Base-by-base conservation (phyloP, 2,888 invertebrate genomes). In the Lepetodrilus schrolli region DNA sequence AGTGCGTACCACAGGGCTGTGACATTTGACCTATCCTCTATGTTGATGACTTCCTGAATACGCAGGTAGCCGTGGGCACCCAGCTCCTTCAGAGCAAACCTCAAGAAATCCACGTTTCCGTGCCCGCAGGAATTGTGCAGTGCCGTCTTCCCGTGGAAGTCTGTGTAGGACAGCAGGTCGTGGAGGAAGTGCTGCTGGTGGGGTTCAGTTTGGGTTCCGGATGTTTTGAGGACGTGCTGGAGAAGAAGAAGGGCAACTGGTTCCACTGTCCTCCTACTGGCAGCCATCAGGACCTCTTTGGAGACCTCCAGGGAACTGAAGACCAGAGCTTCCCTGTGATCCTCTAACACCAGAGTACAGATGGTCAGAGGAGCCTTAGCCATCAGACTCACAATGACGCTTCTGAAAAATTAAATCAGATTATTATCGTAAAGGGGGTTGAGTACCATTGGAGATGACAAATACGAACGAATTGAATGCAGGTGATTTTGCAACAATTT, bases 1-100 rank as follows among this genome's bases (percentile, higher is more conserved):
- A 82, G 37, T 10, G 80, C 79, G 70, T 82, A 80, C 80, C 80
- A 82, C 43, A 80, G 43, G 10, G 81, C 74, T 13, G 80, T 75
- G 43, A 50, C 51, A 10, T 71, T 48, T 13, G 73, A 74, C 3
- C 43, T 58, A 49, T 74, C 78, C 30, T 51, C 37, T 36, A 23
- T 37, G 50, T 78, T 75, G 34, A 75, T 23, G 10, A 75, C 48
- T 3, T 51, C 65, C 58, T 71, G 2, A 7, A 66, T 34, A 17
- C n/a, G 8, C 2, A 5, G n/a, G 38, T 51, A 23, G 23, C 49
- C 69, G 7, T 37, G 21, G 13, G 13, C 43, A 8, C 43, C 51
- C 8, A 73, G 38, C 23, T 38, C 13, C 13, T 26, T 30, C 7
- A 69, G 23, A 7, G 65, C 38, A 13, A 37, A 34, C 7, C n/a